phyloP scores from a whole-genome alignment of 2,888 invertebrate genomes.

The Nudaria mundana region DNA sequence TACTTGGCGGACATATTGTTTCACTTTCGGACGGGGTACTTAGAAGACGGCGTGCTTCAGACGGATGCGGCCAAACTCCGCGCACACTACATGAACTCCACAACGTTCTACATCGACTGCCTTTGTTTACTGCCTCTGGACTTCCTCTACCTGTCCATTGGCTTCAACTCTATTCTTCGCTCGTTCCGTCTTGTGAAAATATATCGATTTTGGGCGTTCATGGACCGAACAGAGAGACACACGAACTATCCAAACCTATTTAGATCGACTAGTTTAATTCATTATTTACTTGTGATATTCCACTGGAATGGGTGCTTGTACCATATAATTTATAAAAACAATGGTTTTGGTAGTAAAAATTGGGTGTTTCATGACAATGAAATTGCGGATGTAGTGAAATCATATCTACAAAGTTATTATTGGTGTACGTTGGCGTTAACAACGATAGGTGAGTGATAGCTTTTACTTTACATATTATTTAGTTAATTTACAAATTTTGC shows the following conservation, averaged over 20 bases:
- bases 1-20: slow-evolving; percentile 98
- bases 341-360: slow-evolving; percentile 95
- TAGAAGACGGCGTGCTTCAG: slow-evolving; percentile 98
- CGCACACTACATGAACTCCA: slow-evolving; percentile 98
- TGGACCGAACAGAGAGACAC: slow-evolving; percentile 98
- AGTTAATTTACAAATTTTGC: no score
- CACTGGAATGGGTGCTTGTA: slow-evolving; percentile 99
- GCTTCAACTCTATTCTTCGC: slow-evolving; percentile 96
- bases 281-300: slow-evolving; percentile 98
- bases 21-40: slow-evolving; percentile 98
- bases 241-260: slow-evolving; percentile 99
- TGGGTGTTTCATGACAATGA: slow-evolving; percentile 95
- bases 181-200: slow-evolving; percentile 98
- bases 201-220: slow-evolving; percentile 98
- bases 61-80: slow-evolving; percentile 96
- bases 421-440: slow-evolving; percentile 98
- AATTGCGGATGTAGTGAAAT: slow-evolving; percentile 93
- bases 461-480: slow-evolving; percentile 9
- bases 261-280: slow-evolving; percentile 94
- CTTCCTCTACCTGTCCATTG: slow-evolving; percentile 98
- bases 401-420: slow-evolving; percentile 98
- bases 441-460: slow-evolving; percentile 88
- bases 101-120: slow-evolving; percentile 99
- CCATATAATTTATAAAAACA: slow-evolving; percentile 97
- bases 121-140: slow-evolving; percentile 98